Evolutionary conservation across 2,113 vertebrate species (phyloP).

Genomic region (Phoenicopterus ruber): DNA sequence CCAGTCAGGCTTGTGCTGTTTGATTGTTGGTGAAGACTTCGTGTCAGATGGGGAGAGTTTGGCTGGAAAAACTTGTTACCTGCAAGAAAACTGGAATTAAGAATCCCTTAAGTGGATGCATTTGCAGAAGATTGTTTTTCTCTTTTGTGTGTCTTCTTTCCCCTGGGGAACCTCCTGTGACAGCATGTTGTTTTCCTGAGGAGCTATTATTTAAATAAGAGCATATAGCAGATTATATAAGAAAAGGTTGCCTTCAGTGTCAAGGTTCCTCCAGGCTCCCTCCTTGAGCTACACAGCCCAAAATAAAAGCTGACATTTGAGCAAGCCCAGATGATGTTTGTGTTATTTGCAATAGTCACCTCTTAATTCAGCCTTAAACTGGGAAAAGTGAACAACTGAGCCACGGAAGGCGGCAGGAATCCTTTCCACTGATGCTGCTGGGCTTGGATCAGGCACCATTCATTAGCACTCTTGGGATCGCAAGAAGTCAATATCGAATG

Average conservation of each 20-base stretch:
- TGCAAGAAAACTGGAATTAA: neutral
- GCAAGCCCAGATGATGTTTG: neutral
- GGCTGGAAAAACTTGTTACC: neutral
- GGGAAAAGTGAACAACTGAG: neutral
- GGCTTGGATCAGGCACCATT: neutral
- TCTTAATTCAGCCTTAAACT: neutral
- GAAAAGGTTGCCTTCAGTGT: slow-evolving; percentile 10
- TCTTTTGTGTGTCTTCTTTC: neutral
- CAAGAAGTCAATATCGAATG: neutral
- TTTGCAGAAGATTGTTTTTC: neutral
- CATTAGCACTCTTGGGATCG: neutral
- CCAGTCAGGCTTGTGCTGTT: neutral
- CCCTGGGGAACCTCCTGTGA: neutral
- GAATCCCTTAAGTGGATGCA: neutral
- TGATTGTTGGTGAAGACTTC: neutral
- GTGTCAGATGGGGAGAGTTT: neutral
- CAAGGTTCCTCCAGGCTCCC: slow-evolving; percentile 5
- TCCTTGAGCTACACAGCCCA: neutral
- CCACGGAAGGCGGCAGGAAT: neutral
- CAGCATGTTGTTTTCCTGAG: neutral
- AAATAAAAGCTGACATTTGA: slow-evolving; percentile 12
- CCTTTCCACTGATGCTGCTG: neutral
- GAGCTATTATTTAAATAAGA: neutral
- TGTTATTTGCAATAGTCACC: neutral
- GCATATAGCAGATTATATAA: neutral